These are phyloP conservation scores for Chaetops frenatus DNA, from an alignment of 2,113 vertebrate genomes.

Conservation along the genomic window DNA sequence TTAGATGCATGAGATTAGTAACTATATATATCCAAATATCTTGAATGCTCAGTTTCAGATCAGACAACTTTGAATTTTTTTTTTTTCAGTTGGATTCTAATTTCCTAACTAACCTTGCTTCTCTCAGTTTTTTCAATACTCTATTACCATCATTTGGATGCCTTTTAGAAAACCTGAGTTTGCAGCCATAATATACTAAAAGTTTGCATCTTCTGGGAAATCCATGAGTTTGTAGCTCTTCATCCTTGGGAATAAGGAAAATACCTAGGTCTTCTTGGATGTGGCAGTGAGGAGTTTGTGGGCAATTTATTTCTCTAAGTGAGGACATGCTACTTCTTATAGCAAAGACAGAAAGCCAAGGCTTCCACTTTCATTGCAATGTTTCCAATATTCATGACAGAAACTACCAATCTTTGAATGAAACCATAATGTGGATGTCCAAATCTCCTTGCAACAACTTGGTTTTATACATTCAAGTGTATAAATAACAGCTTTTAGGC, in stretches of 20 bases:
- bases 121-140: not conserved
- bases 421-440: not conserved
- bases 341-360: not conserved
- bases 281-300: not conserved
- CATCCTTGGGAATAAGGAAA: not conserved
- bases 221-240: not conserved
- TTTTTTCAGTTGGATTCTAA: not conserved
- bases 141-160: not conserved
- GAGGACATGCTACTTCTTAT: not conserved
- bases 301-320: not conserved
- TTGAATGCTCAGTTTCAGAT: not conserved
- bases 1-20: not conserved
- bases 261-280: not conserved
- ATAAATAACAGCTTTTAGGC: not conserved
- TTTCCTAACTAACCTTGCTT: not conserved
- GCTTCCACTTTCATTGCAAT: not conserved
- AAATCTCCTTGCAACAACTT: not conserved
- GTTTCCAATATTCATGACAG: not conserved
- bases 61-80: not conserved
- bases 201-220: not conserved
- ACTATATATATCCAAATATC: not conserved
- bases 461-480: not conserved
- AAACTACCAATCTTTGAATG: not conserved
- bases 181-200: not conserved
- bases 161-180: not conserved